These are phyloP conservation scores for Hecatera dysodea DNA, from an alignment of 2,888 invertebrate genomes.

Conservation along the genomic window DNA sequence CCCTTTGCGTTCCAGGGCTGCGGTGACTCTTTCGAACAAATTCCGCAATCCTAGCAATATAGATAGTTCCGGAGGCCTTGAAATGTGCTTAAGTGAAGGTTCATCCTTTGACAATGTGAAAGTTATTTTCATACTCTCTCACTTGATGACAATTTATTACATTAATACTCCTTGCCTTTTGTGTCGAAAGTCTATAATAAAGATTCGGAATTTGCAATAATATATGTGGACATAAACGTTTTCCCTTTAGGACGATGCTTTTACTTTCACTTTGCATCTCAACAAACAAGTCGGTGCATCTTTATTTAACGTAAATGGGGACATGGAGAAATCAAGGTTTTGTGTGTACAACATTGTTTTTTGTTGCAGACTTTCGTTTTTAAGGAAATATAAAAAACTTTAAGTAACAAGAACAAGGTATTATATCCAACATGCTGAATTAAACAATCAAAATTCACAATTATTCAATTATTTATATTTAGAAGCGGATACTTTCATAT, in stretches of 20 bases:
- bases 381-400: background rate
- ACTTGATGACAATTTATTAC: no score
- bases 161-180: background rate
- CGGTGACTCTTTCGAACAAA: no score
- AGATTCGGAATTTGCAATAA: slow-evolving; percentile 2
- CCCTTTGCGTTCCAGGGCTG: no score
- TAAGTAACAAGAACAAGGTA: no score
- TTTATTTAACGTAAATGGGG: slow-evolving; percentile 18
- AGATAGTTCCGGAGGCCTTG: no score
- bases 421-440: no score
- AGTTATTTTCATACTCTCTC: background rate
- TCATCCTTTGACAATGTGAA: background rate
- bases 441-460: no score
- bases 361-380: background rate
- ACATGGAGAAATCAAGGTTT: slow-evolving; percentile 28
- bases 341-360: background rate
- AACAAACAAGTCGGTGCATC: slow-evolving; percentile 36
- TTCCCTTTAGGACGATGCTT: slow-evolving; percentile 26
- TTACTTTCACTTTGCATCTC: slow-evolving; percentile 42
- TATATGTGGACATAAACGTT: background rate
- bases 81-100: no score
- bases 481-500: no score
- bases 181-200: background rate
- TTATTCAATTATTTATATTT: no score
- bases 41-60: no score